These are phyloP conservation scores for Catharus minimus DNA, from an alignment of 2,113 vertebrate species.

Conservation along the genomic window DNA sequence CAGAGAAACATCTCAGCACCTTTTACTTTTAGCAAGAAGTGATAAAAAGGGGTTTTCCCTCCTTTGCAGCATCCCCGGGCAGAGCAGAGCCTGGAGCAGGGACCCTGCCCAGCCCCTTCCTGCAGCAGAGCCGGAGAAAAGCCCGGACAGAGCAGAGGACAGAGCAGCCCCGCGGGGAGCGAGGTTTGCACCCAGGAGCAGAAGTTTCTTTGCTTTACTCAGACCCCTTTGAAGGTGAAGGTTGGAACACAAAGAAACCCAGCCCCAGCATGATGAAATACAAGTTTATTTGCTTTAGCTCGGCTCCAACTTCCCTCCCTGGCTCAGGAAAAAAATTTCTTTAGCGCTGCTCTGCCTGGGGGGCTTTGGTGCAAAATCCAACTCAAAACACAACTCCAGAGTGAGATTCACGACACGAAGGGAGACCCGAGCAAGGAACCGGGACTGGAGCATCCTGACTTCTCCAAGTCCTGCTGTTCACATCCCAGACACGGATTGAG, in stretches of 20 bases:
- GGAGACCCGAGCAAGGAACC: fast-evolving
- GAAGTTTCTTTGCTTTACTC: neutral
- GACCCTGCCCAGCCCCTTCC: neutral
- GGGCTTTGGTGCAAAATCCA: neutral
- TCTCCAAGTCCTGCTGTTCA: neutral
- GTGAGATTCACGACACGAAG: neutral
- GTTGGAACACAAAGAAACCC: slow-evolving; percentile 15
- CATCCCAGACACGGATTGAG: neutral
- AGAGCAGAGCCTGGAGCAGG: neutral
- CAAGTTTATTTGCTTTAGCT: slow-evolving; percentile 32
- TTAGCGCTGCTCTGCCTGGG: neutral
- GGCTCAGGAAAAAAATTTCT: neutral
- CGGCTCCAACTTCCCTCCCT: neutral
- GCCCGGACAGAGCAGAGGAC: neutral
- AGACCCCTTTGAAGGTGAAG: neutral
- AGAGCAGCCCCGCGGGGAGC: neutral
- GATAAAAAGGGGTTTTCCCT: neutral
- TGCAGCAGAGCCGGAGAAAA: neutral
- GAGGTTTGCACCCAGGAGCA: neutral
- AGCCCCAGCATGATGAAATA: neutral
- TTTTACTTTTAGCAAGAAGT: neutral
- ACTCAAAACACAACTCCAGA: neutral
- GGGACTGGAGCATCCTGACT: neutral
- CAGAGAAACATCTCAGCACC: neutral
- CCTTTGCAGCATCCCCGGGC: neutral